Base-by-base conservation (phyloP, 2,113 vertebrate species). In the Lophura nycthemera region DNA sequence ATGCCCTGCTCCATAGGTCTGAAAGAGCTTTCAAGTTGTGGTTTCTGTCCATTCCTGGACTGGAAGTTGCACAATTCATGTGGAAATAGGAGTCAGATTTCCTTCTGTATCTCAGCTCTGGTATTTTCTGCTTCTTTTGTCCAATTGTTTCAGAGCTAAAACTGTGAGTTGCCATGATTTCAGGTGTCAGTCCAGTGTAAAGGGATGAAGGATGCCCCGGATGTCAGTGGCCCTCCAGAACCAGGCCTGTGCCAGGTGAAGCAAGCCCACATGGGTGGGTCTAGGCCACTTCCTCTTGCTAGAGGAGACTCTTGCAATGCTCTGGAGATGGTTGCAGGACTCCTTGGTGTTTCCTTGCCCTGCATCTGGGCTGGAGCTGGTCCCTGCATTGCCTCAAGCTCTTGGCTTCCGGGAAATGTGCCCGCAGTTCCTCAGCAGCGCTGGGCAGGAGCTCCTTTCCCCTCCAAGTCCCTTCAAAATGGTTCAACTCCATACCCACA, bases 51-150 rank as follows among this genome's bases (percentile, higher is more conserved):
- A 48, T 9, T 6, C 76, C 34, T 63, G 60, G 20, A 29, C 32
- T 63, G 16, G 19, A 73, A 67, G 32, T 52, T 66, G 13, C 22
- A 3, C 17, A 52, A 38, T 17, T 50, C 52, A 12, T n/a, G 52
- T 18, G 17, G 40, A 66, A 71, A 2, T 4, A 40, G 15, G 30
- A 48, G 7, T 48, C 36, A 40, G 19, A 5, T 34, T 69, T 57
- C 59, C 40, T 70, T 66, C 64, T 48, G 15, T 8, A 3, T 27
- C 7, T 40, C 45, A 38, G 11, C 50, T 43, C 10, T 1, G 1
- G 14, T 52, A 3, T 47, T 65, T 38, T 48, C 42, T 29, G 56
- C 13, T 3, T 2, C 0, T 11, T 30, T 18, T 30, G 32, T 25
- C 27, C 38, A 57, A 5, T 50, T 1, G 14, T 77, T 43, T 45